These are phyloP conservation scores for Galemys pyrenaicus DNA, from an alignment of 2,113 vertebrate genomes.

Conservation along the genomic window DNA sequence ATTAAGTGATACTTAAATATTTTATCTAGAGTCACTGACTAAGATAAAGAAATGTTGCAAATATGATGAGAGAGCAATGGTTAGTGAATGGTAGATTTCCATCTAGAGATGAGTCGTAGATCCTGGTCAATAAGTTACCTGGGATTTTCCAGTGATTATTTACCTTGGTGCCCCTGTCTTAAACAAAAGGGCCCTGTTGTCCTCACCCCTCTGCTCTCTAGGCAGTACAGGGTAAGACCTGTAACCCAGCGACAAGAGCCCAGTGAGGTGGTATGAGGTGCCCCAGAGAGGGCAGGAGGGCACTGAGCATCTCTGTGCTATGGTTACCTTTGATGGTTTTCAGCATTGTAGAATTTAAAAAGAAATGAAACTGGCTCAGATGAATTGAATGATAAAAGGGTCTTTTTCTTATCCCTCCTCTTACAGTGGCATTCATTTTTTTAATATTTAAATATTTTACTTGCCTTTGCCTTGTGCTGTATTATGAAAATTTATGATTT, in stretches of 20 bases:
- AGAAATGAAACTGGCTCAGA: background rate
- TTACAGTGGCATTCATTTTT: background rate
- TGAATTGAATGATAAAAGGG: background rate
- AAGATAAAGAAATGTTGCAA: background rate
- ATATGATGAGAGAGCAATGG: background rate
- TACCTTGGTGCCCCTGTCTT: too few relatives aligned
- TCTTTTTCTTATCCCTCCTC: background rate
- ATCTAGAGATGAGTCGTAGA: background rate
- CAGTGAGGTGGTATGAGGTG: background rate
- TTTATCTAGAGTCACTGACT: background rate
- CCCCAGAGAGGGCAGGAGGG: background rate
- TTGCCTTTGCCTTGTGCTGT: constrained; percentile 37
- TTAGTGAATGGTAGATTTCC: background rate
- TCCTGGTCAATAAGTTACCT: background rate
- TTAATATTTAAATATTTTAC: background rate
- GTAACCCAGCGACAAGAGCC: fast-evolving
- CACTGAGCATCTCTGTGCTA: background rate
- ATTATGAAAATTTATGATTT: constrained; percentile 19
- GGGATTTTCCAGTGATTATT: too few relatives aligned
- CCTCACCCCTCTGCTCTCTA: too few relatives aligned
- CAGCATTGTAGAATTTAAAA: background rate
- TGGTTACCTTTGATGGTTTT: background rate
- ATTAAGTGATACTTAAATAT: background rate
- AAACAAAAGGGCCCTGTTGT: background rate
- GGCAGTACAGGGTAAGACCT: background rate